Evolutionary conservation across 64 coral and sea anemone genomes (phyloP).

Genomic region (Acropora tenuis): DNA sequence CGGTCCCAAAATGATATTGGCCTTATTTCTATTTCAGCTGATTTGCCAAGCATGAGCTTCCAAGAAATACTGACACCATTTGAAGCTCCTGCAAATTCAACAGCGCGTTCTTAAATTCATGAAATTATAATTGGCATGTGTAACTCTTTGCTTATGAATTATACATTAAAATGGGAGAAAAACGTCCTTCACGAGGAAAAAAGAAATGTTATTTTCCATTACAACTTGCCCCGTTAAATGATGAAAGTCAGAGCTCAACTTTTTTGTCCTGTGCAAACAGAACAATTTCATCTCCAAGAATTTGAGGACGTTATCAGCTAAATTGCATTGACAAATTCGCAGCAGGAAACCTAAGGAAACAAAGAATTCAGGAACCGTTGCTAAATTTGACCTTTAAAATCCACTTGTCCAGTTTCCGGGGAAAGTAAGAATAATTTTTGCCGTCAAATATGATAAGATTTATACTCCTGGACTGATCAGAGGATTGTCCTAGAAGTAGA

Average conservation of each 20-base stretch:
- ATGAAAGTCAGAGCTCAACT: too few relatives aligned
- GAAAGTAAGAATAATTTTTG: too few relatives aligned
- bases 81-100: neutral
- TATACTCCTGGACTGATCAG: too few relatives aligned
- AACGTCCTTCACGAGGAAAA: neutral
- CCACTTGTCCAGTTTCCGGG: too few relatives aligned
- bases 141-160: conserved; percentile 21
- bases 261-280: neutral
- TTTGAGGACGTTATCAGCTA: neutral
- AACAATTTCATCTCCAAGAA: neutral
- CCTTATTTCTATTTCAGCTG: neutral
- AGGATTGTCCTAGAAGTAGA: too few relatives aligned
- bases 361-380: too few relatives aligned
- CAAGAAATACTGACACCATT: neutral
- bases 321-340: neutral
- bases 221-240: neutral
- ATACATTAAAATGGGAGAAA: conserved; percentile 3
- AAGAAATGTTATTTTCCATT: neutral
- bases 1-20: neutral
- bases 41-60: too few relatives aligned
- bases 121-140: conserved; percentile 19
- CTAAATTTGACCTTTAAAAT: too few relatives aligned
- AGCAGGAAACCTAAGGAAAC: neutral
- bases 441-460: too few relatives aligned
- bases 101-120: neutral